Percentiles rank a stretch among this genome's conserved stretches.
phyloP scores from a whole-genome alignment of 2,113 vertebrate species.

The Synchiropus splendidus region DNA sequence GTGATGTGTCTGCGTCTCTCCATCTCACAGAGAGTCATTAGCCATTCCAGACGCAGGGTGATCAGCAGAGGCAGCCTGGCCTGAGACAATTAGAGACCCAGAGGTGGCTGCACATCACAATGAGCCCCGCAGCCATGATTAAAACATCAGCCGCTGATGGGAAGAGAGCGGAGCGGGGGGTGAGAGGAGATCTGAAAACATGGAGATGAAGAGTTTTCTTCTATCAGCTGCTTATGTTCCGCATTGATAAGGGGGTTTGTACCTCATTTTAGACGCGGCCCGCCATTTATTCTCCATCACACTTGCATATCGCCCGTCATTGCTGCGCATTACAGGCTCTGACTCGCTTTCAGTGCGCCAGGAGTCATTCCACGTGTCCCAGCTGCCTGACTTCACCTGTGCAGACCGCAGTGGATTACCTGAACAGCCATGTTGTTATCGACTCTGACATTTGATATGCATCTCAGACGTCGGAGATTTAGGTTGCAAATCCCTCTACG shows the following conservation, averaged over 20 bases:
- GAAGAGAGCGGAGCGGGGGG: not conserved
- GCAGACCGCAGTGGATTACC: constrained; percentile 37
- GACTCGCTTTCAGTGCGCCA: too few relatives aligned
- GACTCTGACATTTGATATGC: constrained; percentile 55
- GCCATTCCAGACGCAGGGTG: constrained; percentile 64
- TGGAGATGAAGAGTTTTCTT: constrained; percentile 42
- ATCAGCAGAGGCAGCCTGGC: constrained; percentile 60
- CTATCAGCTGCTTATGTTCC: constrained; percentile 33
- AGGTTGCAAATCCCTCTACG: constrained; percentile 46
- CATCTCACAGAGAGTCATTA: constrained; percentile 53
- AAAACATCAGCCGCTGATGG: constrained; percentile 61
- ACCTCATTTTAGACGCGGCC: constrained; percentile 26
- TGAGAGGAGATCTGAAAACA: not conserved
- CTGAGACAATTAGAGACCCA: constrained; percentile 66
- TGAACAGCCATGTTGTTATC: constrained; percentile 25
- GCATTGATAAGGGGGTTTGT: constrained; percentile 37
- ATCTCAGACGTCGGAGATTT: constrained; percentile 46
- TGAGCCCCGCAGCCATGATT: constrained; percentile 64
- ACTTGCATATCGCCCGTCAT: not conserved
- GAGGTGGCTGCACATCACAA: constrained; percentile 64
- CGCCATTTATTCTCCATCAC: constrained; percentile 8
- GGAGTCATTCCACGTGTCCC: too few relatives aligned
- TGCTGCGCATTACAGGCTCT: too few relatives aligned
- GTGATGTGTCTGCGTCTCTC: constrained; percentile 31
- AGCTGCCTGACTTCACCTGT: too few relatives aligned